A percentile compares a stretch with the other conserved stretches of the same genome.
phyloP scores from a whole-genome alignment of 2,888 invertebrate genomes.

The Diploptera punctata region DNA sequence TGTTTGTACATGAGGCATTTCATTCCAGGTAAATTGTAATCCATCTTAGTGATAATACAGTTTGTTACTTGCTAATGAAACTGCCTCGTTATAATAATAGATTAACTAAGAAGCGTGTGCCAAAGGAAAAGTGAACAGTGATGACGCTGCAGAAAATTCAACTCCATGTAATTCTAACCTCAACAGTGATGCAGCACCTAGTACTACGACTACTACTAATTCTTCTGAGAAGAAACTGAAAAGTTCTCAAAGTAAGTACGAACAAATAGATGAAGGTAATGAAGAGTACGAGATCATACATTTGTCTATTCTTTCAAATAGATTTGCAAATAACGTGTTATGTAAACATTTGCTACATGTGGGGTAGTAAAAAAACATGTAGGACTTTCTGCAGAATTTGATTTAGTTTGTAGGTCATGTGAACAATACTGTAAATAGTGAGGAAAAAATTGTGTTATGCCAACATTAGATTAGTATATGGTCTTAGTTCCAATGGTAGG shows the following conservation, averaged over 20 bases:
- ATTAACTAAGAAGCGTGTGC: too few relatives aligned
- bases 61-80: neutral
- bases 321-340: neutral
- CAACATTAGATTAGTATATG: neutral
- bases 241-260: too few relatives aligned
- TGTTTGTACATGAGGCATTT: neutral
- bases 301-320: neutral
- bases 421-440: neutral
- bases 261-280: too few relatives aligned
- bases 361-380: neutral
- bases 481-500: neutral
- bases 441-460: neutral
- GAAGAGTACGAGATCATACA: neutral
- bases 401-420: neutral
- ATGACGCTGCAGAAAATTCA: too few relatives aligned
- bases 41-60: neutral
- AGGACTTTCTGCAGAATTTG: neutral
- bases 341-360: neutral
- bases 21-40: neutral
- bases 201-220: too few relatives aligned
- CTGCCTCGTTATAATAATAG: too few relatives aligned
- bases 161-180: too few relatives aligned
- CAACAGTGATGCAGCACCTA: too few relatives aligned
- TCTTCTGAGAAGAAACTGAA: too few relatives aligned
- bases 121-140: too few relatives aligned